Evolutionary conservation across 1,140 invertebrate genomes (phyloP).

Genomic region (Neotoxoptera formosana): DNA sequence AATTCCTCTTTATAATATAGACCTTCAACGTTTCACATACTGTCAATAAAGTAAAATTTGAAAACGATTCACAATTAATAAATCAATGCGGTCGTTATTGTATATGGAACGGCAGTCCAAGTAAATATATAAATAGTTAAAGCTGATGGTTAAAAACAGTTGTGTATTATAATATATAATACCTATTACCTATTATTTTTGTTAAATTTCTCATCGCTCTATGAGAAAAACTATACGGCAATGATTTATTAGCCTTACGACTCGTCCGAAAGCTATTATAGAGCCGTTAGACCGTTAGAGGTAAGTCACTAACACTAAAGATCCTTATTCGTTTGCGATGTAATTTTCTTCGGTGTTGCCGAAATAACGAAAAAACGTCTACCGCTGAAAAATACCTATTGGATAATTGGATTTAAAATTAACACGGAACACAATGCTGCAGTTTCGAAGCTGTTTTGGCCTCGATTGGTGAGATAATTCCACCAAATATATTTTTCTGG

Average conservation of each 20-base stretch:
- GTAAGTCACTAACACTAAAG: not conserved
- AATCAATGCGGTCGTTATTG: not conserved
- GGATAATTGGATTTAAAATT: not conserved
- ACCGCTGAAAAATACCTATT: not conserved
- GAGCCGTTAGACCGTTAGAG: not conserved
- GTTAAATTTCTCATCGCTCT: not conserved
- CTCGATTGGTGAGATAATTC: not conserved
- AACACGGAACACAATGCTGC: not conserved
- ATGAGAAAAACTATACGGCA: not conserved
- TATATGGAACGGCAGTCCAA: not conserved
- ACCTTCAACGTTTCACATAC: not conserved
- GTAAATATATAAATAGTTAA: not conserved
- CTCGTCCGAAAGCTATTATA: not conserved
- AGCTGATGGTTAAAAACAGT: not conserved
- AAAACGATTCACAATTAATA: not conserved
- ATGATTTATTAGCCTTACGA: not conserved
- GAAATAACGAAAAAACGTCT: not conserved
- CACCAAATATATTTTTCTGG: not conserved
- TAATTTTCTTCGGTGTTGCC: not conserved
- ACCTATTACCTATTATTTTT: not conserved
- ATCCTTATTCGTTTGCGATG: not conserved
- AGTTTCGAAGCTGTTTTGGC: not conserved
- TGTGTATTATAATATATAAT: not conserved
- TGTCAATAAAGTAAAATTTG: not conserved
- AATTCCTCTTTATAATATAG: not conserved